Evolutionary conservation across 2,113 vertebrate species (phyloP).

Genomic region (Elephas maximus): DNA sequence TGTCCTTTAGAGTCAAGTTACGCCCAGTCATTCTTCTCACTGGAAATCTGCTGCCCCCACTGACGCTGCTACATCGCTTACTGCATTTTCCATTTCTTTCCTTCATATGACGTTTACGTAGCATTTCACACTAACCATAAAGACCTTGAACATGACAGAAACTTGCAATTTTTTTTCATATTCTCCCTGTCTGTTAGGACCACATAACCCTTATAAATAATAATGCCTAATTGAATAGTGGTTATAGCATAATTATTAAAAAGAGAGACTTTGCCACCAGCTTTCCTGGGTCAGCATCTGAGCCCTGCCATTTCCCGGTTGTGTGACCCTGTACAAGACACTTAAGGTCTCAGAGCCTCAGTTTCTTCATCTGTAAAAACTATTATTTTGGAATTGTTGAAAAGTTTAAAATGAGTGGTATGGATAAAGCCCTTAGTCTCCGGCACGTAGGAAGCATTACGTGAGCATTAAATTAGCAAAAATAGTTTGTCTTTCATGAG

Average conservation of each 20-base stretch:
- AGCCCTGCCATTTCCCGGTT: not conserved
- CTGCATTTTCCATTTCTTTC: not conserved
- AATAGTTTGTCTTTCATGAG: not conserved
- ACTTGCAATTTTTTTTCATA: not conserved
- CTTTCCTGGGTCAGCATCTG: not conserved
- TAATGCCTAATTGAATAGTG: not conserved
- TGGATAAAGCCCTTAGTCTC: not conserved
- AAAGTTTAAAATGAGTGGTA: not conserved
- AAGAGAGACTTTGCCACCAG: not conserved
- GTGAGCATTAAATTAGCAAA: too few species aligned
- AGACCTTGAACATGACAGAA: not conserved
- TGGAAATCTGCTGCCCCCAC: not conserved
- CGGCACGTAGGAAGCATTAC: not conserved
- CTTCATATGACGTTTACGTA: not conserved
- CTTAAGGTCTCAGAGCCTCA: not conserved
- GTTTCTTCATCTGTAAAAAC: not conserved
- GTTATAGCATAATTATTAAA: not conserved
- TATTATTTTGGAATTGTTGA: not conserved
- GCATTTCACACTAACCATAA: not conserved
- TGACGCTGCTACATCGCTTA: not conserved
- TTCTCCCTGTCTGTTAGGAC: not conserved
- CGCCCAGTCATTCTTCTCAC: not conserved
- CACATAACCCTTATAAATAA: not conserved
- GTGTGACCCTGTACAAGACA: not conserved
- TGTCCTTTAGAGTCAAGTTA: not conserved